These are phyloP conservation scores for Heliconius aoede DNA, from an alignment of 2,888 invertebrate genomes.

Conservation along the genomic window DNA sequence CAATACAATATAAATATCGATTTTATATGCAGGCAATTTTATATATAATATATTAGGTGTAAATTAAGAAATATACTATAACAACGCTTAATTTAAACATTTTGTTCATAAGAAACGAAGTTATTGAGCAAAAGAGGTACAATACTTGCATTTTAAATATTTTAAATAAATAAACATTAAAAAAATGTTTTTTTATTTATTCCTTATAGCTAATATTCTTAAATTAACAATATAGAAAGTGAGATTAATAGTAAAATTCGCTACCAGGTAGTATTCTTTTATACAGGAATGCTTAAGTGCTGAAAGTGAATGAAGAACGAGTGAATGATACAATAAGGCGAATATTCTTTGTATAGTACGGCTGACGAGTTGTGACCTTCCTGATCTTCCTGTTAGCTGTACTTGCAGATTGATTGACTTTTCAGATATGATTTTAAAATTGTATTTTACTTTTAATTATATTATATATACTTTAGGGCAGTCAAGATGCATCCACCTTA, in stretches of 20 bases:
- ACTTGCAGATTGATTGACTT: no score
- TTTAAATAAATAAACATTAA: slow-evolving; percentile 43
- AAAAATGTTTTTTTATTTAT: slow-evolving; percentile 43
- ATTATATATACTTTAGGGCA: not conserved
- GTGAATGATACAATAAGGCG: slow-evolving; percentile 27
- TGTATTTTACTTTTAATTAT: no score
- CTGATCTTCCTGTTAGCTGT: not conserved
- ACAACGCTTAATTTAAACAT: not conserved
- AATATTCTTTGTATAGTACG: not conserved
- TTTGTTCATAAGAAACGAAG: slow-evolving; percentile 5
- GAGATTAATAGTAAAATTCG: slow-evolving; percentile 71
- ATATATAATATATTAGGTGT: not conserved
- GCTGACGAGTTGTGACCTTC: not conserved
- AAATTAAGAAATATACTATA: slow-evolving; percentile 1
- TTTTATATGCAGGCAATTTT: slow-evolving; percentile 38
- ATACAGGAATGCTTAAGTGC: slow-evolving; percentile 70
- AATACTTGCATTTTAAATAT: slow-evolving; percentile 44
- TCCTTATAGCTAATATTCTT: slow-evolving; percentile 59
- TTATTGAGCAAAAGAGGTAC: slow-evolving; percentile 40
- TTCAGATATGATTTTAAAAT: no score
- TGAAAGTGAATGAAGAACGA: slow-evolving; percentile 40
- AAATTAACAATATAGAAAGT: slow-evolving; percentile 71
- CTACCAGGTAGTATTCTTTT: slow-evolving; percentile 67
- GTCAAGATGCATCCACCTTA: not conserved
- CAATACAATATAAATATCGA: not conserved